Evolutionary conservation across 2,888 invertebrate species (phyloP).

Genomic region (Chloroclysta siterata): DNA sequence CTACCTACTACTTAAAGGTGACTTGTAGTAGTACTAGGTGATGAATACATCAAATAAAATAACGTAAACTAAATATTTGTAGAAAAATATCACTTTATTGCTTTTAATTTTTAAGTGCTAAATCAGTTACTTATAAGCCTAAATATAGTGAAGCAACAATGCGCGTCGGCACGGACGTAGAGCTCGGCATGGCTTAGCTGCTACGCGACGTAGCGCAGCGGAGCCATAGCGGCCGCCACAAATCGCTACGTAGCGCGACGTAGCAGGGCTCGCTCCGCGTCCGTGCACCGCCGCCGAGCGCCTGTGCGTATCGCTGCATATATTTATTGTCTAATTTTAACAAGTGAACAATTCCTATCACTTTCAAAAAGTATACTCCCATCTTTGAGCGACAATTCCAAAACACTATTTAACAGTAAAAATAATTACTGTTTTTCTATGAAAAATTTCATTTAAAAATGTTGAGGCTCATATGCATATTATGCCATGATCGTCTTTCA

Average conservation of each 20-base stretch:
- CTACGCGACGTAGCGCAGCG: neutral
- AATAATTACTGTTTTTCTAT: too few relatives aligned
- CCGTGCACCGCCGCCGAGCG: conserved; percentile 18
- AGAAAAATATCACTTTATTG: conserved; percentile 71
- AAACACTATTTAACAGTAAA: neutral
- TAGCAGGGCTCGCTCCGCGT: neutral
- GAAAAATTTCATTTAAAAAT: too few relatives aligned
- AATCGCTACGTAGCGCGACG: neutral
- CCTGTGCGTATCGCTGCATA: conserved; percentile 47
- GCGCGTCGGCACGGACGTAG: conserved; percentile 7
- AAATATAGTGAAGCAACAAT: conserved; percentile 35
- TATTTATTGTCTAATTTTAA: conserved; percentile 52
- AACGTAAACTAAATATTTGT: conserved; percentile 1
- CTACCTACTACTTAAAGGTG: too few relatives aligned
- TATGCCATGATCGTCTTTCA: neutral
- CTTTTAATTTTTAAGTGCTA: conserved; percentile 52
- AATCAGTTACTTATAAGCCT: conserved; percentile 31
- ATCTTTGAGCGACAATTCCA: conserved; percentile 27
- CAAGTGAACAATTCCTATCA: conserved; percentile 25
- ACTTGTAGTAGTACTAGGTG: too few relatives aligned
- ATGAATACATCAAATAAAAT: neutral
- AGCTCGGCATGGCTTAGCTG: too few relatives aligned
- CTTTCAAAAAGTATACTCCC: conserved; percentile 5
- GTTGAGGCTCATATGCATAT: too few relatives aligned
- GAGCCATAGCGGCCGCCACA: conserved; percentile 1